Evolutionary conservation across 2,113 vertebrate species (phyloP).

Genomic region (Chrysemys picta): DNA sequence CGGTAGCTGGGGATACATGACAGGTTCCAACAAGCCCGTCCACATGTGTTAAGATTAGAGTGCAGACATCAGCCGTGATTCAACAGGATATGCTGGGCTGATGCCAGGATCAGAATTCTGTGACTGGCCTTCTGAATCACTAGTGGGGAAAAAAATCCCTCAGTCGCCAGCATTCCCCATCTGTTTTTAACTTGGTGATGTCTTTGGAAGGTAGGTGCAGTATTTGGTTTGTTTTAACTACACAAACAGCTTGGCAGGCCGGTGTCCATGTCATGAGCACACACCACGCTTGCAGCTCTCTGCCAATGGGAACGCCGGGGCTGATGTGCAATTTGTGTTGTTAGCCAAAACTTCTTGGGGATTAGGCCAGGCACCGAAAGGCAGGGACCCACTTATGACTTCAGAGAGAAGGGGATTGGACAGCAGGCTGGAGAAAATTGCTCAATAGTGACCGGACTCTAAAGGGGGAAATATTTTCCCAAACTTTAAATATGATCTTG

Average conservation of each 20-base stretch:
- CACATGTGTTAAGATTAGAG: slow-evolving; percentile 74
- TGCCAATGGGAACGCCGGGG: fast-evolving
- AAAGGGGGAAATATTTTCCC: not conserved
- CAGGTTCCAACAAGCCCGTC: slow-evolving; percentile 75
- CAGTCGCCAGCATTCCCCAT: slow-evolving; percentile 47
- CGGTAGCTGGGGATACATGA: slow-evolving; percentile 58
- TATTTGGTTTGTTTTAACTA: slow-evolving; percentile 50
- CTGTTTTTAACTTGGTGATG: slow-evolving; percentile 64
- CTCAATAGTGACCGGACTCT: fast-evolving
- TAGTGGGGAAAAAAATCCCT: slow-evolving; percentile 39
- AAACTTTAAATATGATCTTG: not conserved
- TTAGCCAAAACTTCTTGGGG: not conserved
- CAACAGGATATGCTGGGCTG: slow-evolving; percentile 70
- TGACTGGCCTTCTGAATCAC: slow-evolving; percentile 77
- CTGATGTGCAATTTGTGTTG: fast-evolving
- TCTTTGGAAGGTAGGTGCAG: slow-evolving; percentile 55
- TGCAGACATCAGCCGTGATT: slow-evolving; percentile 75
- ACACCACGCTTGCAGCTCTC: not conserved
- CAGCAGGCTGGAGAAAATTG: not conserved
- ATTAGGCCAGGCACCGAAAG: not conserved
- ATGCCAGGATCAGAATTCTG: slow-evolving; percentile 59
- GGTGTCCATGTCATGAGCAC: fast-evolving
- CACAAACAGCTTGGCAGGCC: slow-evolving; percentile 33
- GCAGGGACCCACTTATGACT: not conserved
- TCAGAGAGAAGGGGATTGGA: not conserved